Conservation (phyloP, 2,113 vertebrate species). For the Mesocricetus auratus region DNA sequence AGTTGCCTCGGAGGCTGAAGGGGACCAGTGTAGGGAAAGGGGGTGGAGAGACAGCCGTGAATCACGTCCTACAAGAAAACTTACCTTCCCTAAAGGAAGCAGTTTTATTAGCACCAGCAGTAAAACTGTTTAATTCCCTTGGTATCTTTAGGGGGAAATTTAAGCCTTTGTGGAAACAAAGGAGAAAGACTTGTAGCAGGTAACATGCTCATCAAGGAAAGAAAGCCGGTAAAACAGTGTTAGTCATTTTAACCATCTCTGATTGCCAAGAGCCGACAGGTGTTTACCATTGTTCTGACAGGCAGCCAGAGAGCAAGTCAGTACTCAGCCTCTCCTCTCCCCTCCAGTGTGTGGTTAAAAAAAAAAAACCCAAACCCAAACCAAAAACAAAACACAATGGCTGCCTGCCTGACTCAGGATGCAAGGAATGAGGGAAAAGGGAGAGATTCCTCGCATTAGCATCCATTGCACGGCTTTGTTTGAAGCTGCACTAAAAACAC, state of each 20-base stretch:
- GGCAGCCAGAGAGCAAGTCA: slow-evolving; percentile 84
- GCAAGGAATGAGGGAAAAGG: slow-evolving; percentile 58
- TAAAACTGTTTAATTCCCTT: slow-evolving; percentile 85
- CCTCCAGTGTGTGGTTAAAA: slow-evolving; percentile 80
- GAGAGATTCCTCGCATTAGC: slow-evolving; percentile 51
- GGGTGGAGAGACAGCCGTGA: slow-evolving; percentile 65
- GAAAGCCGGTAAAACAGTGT: slow-evolving; percentile 84
- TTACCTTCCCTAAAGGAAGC: slow-evolving; percentile 82
- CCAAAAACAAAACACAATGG: background rate
- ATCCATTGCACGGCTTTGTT: slow-evolving; percentile 72
- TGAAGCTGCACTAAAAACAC: slow-evolving; percentile 80
- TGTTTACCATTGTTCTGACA: slow-evolving; percentile 89
- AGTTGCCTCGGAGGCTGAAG: background rate
- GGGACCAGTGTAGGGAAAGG: background rate
- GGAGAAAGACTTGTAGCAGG: slow-evolving; percentile 82
- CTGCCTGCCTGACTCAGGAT: slow-evolving; percentile 83
- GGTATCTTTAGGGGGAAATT: slow-evolving; percentile 84
- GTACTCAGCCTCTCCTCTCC: slow-evolving; percentile 78
- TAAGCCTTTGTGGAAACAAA: slow-evolving; percentile 84
- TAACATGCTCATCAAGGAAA: slow-evolving; percentile 81
- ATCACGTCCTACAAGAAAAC: slow-evolving; percentile 81
- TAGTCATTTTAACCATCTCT: slow-evolving; percentile 81
- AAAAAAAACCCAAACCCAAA: slow-evolving; percentile 54
- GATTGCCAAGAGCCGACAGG: slow-evolving; percentile 88
- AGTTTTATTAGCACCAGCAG: slow-evolving; percentile 84